These are phyloP conservation scores for Papilio demoleus DNA, from an alignment of 2,888 invertebrate genomes.

Conservation along the genomic window DNA sequence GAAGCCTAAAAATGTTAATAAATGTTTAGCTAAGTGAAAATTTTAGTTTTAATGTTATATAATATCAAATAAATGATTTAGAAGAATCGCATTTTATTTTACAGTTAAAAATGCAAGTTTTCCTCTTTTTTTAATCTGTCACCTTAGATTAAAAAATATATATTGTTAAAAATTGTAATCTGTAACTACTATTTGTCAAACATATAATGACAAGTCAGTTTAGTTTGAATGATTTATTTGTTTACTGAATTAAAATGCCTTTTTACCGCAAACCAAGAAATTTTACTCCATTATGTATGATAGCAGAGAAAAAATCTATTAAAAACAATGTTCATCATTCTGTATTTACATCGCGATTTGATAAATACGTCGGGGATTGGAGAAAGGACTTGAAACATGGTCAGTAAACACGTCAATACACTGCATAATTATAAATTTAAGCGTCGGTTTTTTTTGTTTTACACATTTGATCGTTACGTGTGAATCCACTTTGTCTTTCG, in stretches of 20 bases:
- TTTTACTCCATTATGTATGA: slow-evolving; percentile 62
- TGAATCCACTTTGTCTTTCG: too few species aligned
- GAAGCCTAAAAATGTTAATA: slow-evolving; percentile 59
- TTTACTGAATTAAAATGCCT: slow-evolving; percentile 60
- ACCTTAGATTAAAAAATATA: background rate
- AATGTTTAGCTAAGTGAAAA: slow-evolving; percentile 58
- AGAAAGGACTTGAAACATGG: slow-evolving; percentile 78
- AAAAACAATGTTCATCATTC: slow-evolving; percentile 84
- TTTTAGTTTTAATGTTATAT: slow-evolving; percentile 42
- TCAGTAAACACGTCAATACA: slow-evolving; percentile 43
- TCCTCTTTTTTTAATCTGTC: too few species aligned
- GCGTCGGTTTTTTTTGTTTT: too few species aligned
- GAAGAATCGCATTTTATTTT: slow-evolving; percentile 13
- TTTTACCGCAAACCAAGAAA: slow-evolving; percentile 71
- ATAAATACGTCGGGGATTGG: slow-evolving; percentile 86
- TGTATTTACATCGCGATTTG: slow-evolving; percentile 79
- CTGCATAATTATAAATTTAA: too few species aligned
- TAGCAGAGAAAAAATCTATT: slow-evolving; percentile 72
- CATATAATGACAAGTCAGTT: slow-evolving; percentile 19
- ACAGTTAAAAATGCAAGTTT: background rate
- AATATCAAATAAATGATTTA: slow-evolving; percentile 13
- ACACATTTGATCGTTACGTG: too few species aligned
- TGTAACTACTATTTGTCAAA: background rate
- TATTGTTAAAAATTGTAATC: background rate
- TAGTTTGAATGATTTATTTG: slow-evolving; percentile 34